These are phyloP conservation scores for Episyrphus balteatus DNA, from an alignment of 1,140 invertebrate genomes.

Conservation along the genomic window DNA sequence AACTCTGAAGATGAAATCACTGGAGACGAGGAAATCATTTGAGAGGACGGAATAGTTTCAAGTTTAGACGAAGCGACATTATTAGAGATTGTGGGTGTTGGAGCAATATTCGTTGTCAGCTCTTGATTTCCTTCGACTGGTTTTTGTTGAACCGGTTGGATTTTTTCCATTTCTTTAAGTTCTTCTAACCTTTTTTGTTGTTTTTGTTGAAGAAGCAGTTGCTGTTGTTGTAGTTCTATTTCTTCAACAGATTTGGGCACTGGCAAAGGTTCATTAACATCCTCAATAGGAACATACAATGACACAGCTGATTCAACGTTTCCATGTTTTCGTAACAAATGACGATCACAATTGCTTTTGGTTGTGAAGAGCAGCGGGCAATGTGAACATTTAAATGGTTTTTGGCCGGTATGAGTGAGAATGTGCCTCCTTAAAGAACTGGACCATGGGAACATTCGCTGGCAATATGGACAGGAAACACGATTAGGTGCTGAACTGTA, in stretches of 20 bases:
- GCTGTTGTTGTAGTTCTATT: conserved; percentile 26
- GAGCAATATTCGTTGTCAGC: conserved; percentile 1
- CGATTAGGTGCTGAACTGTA: conserved; percentile 90
- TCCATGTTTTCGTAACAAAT: conserved; percentile 80
- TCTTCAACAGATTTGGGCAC: conserved; percentile 34
- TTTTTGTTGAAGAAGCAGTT: conserved; percentile 3
- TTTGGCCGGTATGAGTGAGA: conserved; percentile 88
- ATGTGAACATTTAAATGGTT: conserved; percentile 87
- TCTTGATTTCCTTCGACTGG: background rate
- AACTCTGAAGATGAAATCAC: conserved; percentile 43
- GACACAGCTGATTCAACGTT: conserved; percentile 36
- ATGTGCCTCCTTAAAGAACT: conserved; percentile 86
- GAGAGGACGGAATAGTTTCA: conserved; percentile 4
- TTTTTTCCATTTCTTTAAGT: conserved; percentile 6
- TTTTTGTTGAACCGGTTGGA: background rate
- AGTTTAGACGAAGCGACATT: conserved; percentile 8
- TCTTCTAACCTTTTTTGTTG: conserved; percentile 10
- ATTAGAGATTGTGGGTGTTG: background rate
- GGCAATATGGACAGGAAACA: conserved; percentile 83
- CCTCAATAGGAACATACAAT: conserved; percentile 34
- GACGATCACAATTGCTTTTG: conserved; percentile 93
- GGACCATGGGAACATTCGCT: conserved; percentile 89
- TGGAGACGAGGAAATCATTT: background rate
- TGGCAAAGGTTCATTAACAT: conserved; percentile 32
- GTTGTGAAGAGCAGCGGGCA: conserved; percentile 91